Evolutionary conservation across 2,888 invertebrate species (phyloP), one percentile per base, ranked within the genome.

Genomic region (Syrista parreyssii): DNA sequence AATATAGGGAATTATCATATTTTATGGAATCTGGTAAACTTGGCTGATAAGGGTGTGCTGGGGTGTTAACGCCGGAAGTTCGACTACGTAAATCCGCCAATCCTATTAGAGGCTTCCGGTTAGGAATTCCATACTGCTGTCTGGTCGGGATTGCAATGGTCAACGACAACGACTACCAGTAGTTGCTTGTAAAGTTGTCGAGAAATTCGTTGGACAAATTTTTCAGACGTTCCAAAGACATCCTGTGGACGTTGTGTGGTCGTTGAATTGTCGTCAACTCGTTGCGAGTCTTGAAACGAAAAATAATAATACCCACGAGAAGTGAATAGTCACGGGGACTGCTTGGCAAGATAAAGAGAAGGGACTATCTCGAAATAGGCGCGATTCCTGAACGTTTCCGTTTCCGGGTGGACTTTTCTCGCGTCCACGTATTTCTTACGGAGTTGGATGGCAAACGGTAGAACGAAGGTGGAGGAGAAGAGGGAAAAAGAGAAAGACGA

Each of bases 401-500:
- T 55, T 55, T 55, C 55, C 55, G 55, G 55, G 55, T 55, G 55
- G 55, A 55, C 55, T 55, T 55, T 55, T 55, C 55, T 55, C 55
- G 40, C 40, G 55, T 6, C 23, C 23, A 15, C 23, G 23, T 23
- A 23, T 55, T 55, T 55, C 55, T 55, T 55, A 23, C 6, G 23
- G 55, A 55, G 55, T 55, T 23, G 23, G 55, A 55, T 9, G 23
- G 55, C 9, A 55, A 55, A 55, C 23, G 55, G 23, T 55, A 31
- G 31, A 31, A 33, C 12, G 69, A 69, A 1, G 12, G 4, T 0
- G 71, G 12, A 15, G 12, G 12, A 23, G 71, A 32, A 23, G 71
- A 33, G 11, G 71, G 32, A 71, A 40, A 33, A 68, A 78, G 79
- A 76, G 74, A 78, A 79, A 75, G 78, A 80, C 79, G 73, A 76